A percentile compares a stretch with the other conserved stretches of the same genome.
Evolutionary conservation across 2,113 vertebrate species (phyloP).

Genomic region (Oreamnos americanus): DNA sequence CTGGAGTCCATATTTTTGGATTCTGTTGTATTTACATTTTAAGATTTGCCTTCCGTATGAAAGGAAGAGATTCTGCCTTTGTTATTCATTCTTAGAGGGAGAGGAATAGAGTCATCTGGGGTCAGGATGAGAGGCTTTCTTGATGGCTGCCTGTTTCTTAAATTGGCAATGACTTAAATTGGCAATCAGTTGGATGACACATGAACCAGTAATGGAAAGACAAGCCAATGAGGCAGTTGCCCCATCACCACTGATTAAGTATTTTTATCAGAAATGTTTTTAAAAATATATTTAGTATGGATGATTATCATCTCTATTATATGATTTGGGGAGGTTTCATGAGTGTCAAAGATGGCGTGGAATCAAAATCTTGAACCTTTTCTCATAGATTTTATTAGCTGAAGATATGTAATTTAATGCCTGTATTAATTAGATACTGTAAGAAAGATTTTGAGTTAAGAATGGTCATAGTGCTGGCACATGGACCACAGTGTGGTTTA

Average conservation of each 20-base stretch:
- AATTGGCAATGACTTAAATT: background rate
- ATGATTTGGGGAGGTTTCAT: background rate
- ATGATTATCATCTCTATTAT: background rate
- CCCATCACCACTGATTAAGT: background rate
- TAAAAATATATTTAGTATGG: background rate
- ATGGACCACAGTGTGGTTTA: background rate
- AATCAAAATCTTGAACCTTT: background rate
- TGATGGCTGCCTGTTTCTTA: accelerated
- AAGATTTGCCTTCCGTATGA: background rate
- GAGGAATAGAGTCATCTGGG: background rate
- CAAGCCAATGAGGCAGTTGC: background rate
- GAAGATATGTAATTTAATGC: background rate
- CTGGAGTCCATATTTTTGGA: background rate
- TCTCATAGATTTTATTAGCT: background rate
- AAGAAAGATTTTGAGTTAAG: background rate
- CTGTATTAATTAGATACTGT: background rate
- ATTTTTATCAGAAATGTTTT: background rate
- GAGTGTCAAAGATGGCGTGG: background rate
- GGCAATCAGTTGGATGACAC: background rate
- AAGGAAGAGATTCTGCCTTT: background rate
- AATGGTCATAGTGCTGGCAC: background rate
- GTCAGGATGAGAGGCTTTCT: background rate
- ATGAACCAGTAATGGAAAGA: background rate
- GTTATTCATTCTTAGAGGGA: background rate
- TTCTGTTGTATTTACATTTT: background rate